phyloP scores from a whole-genome alignment of 2,797 vertebrate species.

The Phrynocephalus forsythii region DNA sequence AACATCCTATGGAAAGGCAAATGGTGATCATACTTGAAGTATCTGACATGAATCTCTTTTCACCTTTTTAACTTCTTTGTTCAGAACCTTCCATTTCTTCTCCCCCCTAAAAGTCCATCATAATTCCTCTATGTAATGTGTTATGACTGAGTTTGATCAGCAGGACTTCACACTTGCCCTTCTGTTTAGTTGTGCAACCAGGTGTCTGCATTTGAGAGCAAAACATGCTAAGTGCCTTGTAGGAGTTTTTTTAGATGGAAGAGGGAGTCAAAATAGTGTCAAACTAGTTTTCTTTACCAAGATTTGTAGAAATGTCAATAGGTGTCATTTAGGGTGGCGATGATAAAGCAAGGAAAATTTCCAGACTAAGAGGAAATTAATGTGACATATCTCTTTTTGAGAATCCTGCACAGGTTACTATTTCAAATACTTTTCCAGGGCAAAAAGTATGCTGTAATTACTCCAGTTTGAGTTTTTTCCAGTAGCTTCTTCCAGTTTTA shows the following conservation, averaged over 20 bases:
- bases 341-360: neutral
- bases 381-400: neutral
- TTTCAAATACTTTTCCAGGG: neutral
- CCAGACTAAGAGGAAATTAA: neutral
- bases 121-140: constrained; percentile 67
- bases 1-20: constrained; percentile 34
- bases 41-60: constrained; percentile 46
- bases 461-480: neutral
- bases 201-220: constrained; percentile 66
- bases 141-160: constrained; percentile 77
- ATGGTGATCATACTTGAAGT: constrained; percentile 37
- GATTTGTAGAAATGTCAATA: constrained; percentile 17
- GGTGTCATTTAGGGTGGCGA: constrained; percentile 34
- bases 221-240: constrained; percentile 67
- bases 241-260: constrained; percentile 67
- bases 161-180: constrained; percentile 66
- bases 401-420: neutral
- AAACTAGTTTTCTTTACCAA: constrained; percentile 55
- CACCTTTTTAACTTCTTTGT: constrained; percentile 2
- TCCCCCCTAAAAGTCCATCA: constrained; percentile 40
- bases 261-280: constrained; percentile 72
- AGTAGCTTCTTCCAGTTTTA: neutral
- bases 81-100: neutral
- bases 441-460: neutral
- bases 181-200: constrained; percentile 66